Percentiles rank a stretch among this genome's conserved stretches.
phyloP scores from a whole-genome alignment of 2,888 invertebrate genomes.

The Bruchidius siliquastri region DNA sequence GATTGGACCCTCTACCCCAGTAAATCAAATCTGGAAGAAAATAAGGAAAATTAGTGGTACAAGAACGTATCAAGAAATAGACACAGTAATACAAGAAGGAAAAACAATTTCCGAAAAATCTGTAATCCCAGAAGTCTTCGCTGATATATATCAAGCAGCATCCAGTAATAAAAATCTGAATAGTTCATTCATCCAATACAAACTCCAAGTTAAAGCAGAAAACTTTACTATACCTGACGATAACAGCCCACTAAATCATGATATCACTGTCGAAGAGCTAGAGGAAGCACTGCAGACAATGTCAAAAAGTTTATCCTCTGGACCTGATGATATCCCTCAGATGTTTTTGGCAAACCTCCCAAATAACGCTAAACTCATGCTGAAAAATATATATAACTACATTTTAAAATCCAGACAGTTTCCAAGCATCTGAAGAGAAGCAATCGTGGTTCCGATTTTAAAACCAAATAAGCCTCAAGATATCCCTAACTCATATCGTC shows the following conservation, averaged over 20 bases:
- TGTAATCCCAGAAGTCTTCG: background rate
- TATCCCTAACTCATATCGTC: slow-evolving; percentile 6
- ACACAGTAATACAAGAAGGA: background rate
- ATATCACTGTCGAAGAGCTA: background rate
- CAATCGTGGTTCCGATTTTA: slow-evolving; percentile 3
- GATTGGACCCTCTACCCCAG: background rate
- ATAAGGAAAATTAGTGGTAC: background rate
- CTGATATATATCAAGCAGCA: background rate
- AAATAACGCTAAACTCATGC: background rate
- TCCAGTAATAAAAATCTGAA: background rate
- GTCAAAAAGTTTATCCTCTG: slow-evolving; percentile 2
- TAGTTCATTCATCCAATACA: background rate
- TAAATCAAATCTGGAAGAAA: background rate
- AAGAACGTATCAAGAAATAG: background rate
- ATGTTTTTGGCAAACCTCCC: slow-evolving; percentile 8
- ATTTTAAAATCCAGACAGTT: background rate
- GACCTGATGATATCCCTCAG: slow-evolving; percentile 6
- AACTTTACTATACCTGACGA: background rate
- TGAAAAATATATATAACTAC: slow-evolving; percentile 5
- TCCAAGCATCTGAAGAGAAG: background rate
- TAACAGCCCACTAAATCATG: background rate
- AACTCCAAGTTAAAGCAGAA: background rate
- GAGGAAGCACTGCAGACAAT: background rate
- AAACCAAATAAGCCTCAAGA: slow-evolving; percentile 4
- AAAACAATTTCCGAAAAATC: background rate